Percentiles rank a stretch among this genome's conserved stretches.
phyloP scores from a whole-genome alignment of 2,888 invertebrate genomes.

The Pammene fasciana region DNA sequence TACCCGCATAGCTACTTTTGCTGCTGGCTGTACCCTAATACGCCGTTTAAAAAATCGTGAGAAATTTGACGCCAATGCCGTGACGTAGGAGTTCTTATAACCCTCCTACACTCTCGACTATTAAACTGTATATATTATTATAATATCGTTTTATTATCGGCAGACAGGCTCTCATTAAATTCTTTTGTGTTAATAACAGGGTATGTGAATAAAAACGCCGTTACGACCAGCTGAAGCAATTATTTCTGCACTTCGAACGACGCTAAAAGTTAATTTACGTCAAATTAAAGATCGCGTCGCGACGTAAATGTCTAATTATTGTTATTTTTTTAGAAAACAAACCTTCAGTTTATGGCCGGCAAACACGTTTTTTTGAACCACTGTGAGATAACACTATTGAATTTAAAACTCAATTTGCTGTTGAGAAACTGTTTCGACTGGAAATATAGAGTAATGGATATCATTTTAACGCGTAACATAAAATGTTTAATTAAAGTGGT shows the following conservation, averaged over 20 bases:
- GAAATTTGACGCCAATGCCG: constrained; percentile 1
- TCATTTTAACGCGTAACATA: constrained; percentile 19
- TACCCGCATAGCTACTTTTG: too few species aligned
- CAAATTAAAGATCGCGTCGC: constrained; percentile 46
- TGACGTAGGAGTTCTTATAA: constrained; percentile 42
- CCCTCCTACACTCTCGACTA: constrained; percentile 51
- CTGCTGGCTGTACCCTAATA: not conserved
- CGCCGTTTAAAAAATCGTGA: not conserved
- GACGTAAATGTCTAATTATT: constrained; percentile 42
- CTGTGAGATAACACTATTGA: constrained; percentile 52
- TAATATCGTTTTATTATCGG: constrained; percentile 60
- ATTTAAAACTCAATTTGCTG: constrained; percentile 26
- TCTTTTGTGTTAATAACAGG: constrained; percentile 57
- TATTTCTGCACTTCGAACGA: constrained; percentile 50
- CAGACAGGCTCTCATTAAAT: constrained; percentile 58
- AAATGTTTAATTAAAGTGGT: constrained; percentile 22
- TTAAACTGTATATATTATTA: constrained; percentile 47
- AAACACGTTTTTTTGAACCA: constrained; percentile 55
- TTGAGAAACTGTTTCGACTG: not conserved
- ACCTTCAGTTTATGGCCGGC: constrained; percentile 44
- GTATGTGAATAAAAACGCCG: constrained; percentile 46
- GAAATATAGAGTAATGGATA: not conserved
- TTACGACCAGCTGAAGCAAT: constrained; percentile 48
- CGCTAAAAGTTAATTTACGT: constrained; percentile 50
- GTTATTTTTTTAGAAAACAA: constrained; percentile 34